Evolutionary conservation across 1,140 invertebrate genomes (phyloP), one percentile per base, ranked within the genome.

Genomic region (Odontomachus brunneus): DNA sequence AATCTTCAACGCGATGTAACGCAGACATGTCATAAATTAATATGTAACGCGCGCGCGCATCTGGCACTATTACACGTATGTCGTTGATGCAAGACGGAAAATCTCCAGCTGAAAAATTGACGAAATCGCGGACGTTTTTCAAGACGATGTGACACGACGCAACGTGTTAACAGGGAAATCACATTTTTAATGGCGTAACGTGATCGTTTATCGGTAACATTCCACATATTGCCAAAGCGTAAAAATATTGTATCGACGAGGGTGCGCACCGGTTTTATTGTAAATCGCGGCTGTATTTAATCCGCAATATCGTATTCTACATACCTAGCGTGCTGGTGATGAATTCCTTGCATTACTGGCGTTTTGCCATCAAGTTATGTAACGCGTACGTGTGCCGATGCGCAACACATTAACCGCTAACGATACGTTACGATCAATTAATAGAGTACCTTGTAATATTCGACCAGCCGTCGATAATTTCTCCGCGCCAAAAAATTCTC

Each of bases 271-370:
- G 65, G 80, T 53, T 86, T 87, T 86, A 87, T 86, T 73, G 59
- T 84, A 67, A 69, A 80, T 80, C 57, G 29, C 33, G 49, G 67
- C n/a, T 84, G 73, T 80, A 87, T 87, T 87, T 87, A 87, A 87
- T 87, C 82, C 74, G 53, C 85, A 69, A 78, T 73, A 87, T 74
- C 59, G 73, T 71, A 88, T 88, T 88, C 87, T 78, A 80, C 83
- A 85, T 88, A 85, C 76, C 83, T 83, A 78, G 57, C 55, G 38
- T 72, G 60, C 72, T 65, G 84, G 75, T 84, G 82, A 88, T 88
- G 86, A 88, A 88, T 88, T 88, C 83, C 83, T 82, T 59, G 86
- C 87, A 74, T 88, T 78, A 75, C 66, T 88, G 69, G 53, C 78
- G 76, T 85, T 84, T 65, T 62, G 26, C 67, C 44, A 59, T 71